Evolutionary conservation across 1,140 invertebrate genomes (phyloP), one percentile per base, ranked within the genome.

Genomic region (Drosophila persimilis): DNA sequence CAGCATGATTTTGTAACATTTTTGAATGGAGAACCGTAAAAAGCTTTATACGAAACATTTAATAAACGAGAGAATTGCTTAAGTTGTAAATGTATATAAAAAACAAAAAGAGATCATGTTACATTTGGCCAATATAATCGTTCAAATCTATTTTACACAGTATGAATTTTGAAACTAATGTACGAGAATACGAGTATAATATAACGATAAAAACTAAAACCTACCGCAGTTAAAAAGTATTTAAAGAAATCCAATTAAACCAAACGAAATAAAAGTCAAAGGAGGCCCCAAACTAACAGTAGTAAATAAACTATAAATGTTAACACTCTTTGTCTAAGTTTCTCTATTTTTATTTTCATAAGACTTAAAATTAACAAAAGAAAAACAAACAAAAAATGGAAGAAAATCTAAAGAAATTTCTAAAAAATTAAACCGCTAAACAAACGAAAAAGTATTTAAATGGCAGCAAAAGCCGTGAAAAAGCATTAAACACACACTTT

Each of bases 141-240:
- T 61, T 75, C 46, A 56, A 75, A 73, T 55, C 50, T 61, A 59
- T 53, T 70, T 50, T 39, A 39, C 35, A 48, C 24, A 63, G 31
- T 35, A 35, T 46, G 13, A 63, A 69, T 74, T 83, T 67, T 52
- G 51, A 75, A 84, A 72, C 53, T 65, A 75, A 84, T 74, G 66
- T 86, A 80, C 26, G 47, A 65, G 47, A 78, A 62, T 86, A 80
- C 26, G 44, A 65, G 47, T 39, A 39, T 39, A 62, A 41, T 20
- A 24, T 50, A 64, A 67, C 51, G 73, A 76, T 52, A 56, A 60
- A 64, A 57, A 66, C 43, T 64, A 69, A 84, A 77, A 78, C 81
- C 83, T 86, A 86, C 70, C 81, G 81, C 83, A 81, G 58, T 81
- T 86, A 62, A 81, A 39, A 84, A 83, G 72, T 84, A 84, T 84